phyloP scores from a whole-genome alignment of 2,113 vertebrate genomes.

The Potamarius usumacintae region DNA sequence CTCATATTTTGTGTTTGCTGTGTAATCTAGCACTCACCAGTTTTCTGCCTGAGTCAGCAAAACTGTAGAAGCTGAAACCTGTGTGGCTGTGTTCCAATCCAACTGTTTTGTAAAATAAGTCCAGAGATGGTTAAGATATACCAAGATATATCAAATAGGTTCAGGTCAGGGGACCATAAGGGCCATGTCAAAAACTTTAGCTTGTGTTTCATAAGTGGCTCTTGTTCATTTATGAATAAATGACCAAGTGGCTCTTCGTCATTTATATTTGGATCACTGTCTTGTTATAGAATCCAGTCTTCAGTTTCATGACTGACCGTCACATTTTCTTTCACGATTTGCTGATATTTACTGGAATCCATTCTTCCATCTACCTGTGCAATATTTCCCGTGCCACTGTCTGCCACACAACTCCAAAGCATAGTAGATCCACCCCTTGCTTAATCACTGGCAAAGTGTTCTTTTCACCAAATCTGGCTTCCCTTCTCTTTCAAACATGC shows the following conservation, averaged over 20 bases:
- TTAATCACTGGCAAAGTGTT: neutral
- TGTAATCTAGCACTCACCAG: neutral
- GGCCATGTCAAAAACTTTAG: neutral
- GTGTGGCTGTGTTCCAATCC: neutral
- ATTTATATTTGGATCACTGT: neutral
- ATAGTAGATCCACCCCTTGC: neutral
- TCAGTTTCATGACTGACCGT: neutral
- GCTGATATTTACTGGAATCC: neutral
- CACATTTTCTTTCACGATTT: neutral
- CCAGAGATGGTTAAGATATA: neutral
- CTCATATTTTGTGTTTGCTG: neutral
- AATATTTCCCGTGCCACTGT: neutral
- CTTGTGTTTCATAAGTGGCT: neutral
- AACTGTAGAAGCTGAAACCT: neutral
- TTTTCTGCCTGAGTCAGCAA: neutral
- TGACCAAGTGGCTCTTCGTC: too few species aligned
- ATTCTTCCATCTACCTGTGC: neutral
- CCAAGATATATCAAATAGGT: neutral
- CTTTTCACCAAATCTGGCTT: neutral
- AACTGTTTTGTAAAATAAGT: neutral
- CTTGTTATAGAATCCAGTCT: neutral
- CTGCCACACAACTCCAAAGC: neutral
- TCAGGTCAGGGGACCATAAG: neutral
- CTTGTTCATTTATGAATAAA: neutral
- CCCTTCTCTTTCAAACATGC: neutral